phyloP scores from a whole-genome alignment of 2,797 vertebrate species.

The Coracias cyanogaster region DNA sequence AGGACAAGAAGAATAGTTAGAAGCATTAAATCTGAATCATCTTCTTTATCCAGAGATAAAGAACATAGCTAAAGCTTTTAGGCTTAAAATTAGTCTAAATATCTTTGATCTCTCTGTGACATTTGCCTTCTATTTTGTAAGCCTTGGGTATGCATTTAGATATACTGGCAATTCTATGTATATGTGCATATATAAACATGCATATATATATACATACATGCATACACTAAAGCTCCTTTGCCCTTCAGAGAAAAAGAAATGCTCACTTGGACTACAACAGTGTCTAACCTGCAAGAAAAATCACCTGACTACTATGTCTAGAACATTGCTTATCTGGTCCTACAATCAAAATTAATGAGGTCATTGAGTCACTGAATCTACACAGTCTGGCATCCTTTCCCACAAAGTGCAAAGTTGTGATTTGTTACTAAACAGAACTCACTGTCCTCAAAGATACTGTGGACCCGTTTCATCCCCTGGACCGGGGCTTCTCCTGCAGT shows the following conservation, averaged over 20 bases:
- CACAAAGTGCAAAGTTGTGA: not conserved
- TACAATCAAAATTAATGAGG: not conserved
- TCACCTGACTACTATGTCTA: not conserved
- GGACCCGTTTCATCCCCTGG: not conserved
- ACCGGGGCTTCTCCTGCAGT: not conserved
- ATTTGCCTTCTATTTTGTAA: not conserved
- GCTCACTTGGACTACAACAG: not conserved
- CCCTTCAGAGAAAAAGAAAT: not conserved
- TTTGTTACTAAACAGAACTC: not conserved
- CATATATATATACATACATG: not conserved
- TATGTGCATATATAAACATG: not conserved
- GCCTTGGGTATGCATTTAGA: not conserved
- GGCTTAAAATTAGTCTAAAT: not conserved
- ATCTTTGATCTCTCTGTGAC: not conserved
- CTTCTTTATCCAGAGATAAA: constrained; percentile 21
- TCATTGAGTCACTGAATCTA: not conserved
- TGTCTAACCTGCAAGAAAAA: not conserved
- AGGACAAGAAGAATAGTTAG: not conserved
- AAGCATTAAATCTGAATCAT: not conserved
- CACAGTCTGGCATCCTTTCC: not conserved
- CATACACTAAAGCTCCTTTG: not conserved
- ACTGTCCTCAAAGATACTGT: not conserved
- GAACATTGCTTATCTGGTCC: not conserved
- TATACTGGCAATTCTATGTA: not conserved
- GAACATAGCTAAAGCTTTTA: not conserved